Conservation (phyloP, 2,113 vertebrate species). For the Apistogramma diplotaenia region DNA sequence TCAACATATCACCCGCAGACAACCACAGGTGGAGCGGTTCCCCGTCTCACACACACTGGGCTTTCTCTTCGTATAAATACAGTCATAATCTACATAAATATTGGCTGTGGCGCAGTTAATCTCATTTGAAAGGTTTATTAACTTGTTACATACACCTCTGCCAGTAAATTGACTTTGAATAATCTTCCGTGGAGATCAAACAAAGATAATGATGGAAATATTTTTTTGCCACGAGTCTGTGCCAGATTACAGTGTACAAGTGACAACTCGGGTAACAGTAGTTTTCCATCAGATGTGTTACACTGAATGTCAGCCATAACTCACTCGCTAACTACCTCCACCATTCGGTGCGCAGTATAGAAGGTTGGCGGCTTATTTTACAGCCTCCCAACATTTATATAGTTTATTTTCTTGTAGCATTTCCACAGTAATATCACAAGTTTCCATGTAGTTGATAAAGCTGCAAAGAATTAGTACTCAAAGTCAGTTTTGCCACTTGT, state of each 20-base stretch:
- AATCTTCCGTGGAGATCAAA: conserved; percentile 31
- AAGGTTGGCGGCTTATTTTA: background rate
- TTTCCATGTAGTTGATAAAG: conserved; percentile 38
- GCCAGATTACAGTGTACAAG: background rate
- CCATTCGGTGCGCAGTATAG: background rate
- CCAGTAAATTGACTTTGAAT: conserved; percentile 51
- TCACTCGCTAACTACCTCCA: background rate
- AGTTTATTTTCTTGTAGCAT: conserved; percentile 2
- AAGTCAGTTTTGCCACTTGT: conserved; percentile 53
- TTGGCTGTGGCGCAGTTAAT: conserved; percentile 49
- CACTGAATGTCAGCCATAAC: background rate
- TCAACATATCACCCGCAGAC: conserved; percentile 49
- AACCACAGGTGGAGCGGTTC: conserved; percentile 38
- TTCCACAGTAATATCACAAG: background rate
- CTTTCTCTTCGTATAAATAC: conserved; percentile 50
- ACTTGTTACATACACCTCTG: conserved; percentile 34
- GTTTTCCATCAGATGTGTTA: conserved; percentile 12
- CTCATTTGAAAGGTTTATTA: conserved; percentile 61
- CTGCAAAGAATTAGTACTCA: conserved; percentile 48
- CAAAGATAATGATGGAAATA: conserved; percentile 14
- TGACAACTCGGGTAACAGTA: background rate
- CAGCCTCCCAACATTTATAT: background rate
- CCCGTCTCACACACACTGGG: background rate
- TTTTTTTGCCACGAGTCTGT: background rate
- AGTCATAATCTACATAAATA: conserved; percentile 57